phyloP scores from a whole-genome alignment of 2,113 vertebrate genomes.

The Nannobrachium achirus region DNA sequence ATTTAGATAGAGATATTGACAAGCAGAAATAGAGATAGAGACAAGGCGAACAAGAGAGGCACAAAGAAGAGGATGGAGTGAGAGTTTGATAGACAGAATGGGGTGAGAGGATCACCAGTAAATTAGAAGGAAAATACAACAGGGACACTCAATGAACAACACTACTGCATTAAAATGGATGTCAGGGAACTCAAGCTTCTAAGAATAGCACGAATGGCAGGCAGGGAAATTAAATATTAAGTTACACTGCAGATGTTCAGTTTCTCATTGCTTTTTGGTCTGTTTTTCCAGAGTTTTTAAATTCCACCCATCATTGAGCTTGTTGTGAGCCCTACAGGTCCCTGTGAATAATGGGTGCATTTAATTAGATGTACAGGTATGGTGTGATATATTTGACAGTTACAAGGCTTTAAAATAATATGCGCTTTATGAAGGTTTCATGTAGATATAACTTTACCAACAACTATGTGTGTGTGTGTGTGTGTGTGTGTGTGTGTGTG shows the following conservation, averaged over 20 bases:
- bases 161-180: constrained; percentile 54
- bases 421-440: too few species aligned
- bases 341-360: too few species aligned
- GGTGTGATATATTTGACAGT: too few species aligned
- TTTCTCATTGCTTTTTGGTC: constrained; percentile 42
- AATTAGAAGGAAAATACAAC: constrained; percentile 30
- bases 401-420: too few species aligned
- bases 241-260: constrained; percentile 61
- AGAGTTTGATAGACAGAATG: constrained; percentile 27
- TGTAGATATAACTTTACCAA: too few species aligned
- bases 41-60: not conserved
- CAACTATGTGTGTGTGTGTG: too few species aligned
- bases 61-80: not conserved
- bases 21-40: not conserved
- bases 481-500: too few species aligned
- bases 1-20: not conserved
- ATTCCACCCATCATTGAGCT: not conserved
- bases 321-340: too few species aligned
- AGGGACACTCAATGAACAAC: constrained; percentile 47
- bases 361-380: too few species aligned
- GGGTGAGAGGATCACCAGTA: constrained; percentile 47
- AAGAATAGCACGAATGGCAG: constrained; percentile 65
- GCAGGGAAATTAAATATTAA: constrained; percentile 73
- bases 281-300: constrained; percentile 37
- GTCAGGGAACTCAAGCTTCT: constrained; percentile 53